These are phyloP conservation scores for Ferdinandea cuprea DNA, from an alignment of 2,888 invertebrate species.

Conservation along the genomic window DNA sequence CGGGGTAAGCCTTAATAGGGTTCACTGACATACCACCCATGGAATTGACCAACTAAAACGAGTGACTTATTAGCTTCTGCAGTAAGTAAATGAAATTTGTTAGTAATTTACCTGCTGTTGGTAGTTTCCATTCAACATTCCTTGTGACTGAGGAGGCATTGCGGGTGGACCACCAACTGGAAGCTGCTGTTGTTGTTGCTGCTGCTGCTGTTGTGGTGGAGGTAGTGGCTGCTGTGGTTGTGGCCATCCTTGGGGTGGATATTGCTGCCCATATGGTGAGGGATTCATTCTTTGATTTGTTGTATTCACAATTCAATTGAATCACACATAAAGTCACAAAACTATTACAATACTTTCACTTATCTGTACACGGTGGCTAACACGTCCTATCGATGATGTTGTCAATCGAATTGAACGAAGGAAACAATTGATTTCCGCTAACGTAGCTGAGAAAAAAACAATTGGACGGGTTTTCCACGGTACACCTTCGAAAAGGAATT, in stretches of 20 bases:
- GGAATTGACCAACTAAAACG: constrained; percentile 78
- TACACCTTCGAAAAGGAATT: neutral
- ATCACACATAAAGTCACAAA: constrained; percentile 63
- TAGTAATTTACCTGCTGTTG: constrained; percentile 80
- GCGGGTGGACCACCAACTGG: constrained; percentile 75
- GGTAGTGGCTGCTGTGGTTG: constrained; percentile 78
- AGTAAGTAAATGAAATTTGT: neutral
- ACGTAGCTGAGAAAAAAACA: constrained; percentile 20
- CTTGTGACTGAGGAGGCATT: constrained; percentile 75
- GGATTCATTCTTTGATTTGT: constrained; percentile 78
- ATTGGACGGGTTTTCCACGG: neutral
- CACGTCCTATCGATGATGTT: constrained; percentile 64
- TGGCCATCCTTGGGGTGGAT: constrained; percentile 76
- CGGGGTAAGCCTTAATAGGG: constrained; percentile 77
- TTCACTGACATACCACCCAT: constrained; percentile 80
- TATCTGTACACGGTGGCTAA: constrained; percentile 55
- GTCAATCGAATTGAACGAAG: constrained; percentile 34
- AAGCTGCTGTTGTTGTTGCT: constrained; percentile 77
- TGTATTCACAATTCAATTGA: constrained; percentile 19
- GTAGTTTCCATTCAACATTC: constrained; percentile 81
- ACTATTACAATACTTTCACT: constrained; percentile 62
- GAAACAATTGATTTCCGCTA: constrained; percentile 44
- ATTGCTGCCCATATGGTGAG: constrained; percentile 79
- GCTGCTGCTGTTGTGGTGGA: constrained; percentile 77
- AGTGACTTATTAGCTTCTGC: neutral